Evolutionary conservation across 2,888 invertebrate species (phyloP).

Genomic region (Pycnomerus fuliginosus): DNA sequence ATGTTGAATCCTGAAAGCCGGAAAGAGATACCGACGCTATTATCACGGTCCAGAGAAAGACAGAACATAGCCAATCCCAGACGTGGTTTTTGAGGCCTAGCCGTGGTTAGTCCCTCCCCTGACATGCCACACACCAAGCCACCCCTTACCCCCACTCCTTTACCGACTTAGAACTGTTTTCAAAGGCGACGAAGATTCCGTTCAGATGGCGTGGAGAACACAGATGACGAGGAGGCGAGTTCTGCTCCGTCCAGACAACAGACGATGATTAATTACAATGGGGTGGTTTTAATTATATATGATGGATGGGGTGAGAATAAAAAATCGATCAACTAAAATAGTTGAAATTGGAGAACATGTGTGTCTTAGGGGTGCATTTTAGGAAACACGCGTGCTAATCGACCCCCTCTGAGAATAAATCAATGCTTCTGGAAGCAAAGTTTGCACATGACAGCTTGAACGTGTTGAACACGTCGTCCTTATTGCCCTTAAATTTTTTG

Average conservation of each 20-base stretch:
- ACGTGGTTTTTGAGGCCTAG: slow-evolving; percentile 56
- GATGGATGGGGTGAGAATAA: too few species aligned
- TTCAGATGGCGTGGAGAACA: slow-evolving; percentile 11
- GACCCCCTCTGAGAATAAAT: slow-evolving; percentile 13
- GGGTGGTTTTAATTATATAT: too few species aligned
- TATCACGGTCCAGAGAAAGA: too few species aligned
- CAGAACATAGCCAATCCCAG: slow-evolving; percentile 52
- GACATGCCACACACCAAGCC: slow-evolving; percentile 51
- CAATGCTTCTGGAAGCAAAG: slow-evolving; percentile 16
- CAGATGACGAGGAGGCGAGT: too few species aligned
- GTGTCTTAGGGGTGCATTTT: slow-evolving; percentile 13
- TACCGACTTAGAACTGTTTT: slow-evolving; percentile 33
- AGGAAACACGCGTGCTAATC: slow-evolving; percentile 11
- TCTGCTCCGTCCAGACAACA: too few species aligned
- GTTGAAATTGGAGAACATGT: slow-evolving; percentile 9
- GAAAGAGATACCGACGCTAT: too few species aligned
- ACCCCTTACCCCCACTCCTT: slow-evolving; percentile 37
- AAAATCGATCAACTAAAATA: too few species aligned
- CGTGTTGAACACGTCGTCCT: too few species aligned
- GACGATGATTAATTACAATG: too few species aligned
- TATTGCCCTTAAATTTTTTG: too few species aligned
- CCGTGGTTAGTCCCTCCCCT: slow-evolving; percentile 55
- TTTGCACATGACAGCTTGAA: slow-evolving; percentile 18
- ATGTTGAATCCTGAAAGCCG: too few species aligned
- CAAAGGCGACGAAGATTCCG: slow-evolving; percentile 19